Evolutionary conservation across 2,888 invertebrate species (phyloP), one percentile per base, ranked within the genome.

Genomic region (Tribolium freemani): DNA sequence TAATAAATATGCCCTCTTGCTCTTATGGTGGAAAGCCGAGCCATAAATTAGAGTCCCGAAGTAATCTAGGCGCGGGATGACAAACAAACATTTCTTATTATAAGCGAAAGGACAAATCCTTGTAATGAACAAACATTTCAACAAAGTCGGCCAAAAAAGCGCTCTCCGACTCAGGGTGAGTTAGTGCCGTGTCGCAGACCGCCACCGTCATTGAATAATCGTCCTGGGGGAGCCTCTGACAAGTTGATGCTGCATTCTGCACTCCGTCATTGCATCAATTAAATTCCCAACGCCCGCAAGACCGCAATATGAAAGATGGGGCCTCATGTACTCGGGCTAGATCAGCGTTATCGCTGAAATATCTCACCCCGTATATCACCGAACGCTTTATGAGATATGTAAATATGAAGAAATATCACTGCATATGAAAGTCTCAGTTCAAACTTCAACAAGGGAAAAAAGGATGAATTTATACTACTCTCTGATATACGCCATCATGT

Each of bases 341-440:
- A 80, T 79, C 79, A 78, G 82, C 78, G 77, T 74, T 16, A 16
- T 16, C 16, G 16, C 74, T 80, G 82, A 83, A 81, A 84, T 83
- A 84, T 84, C 79, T 81, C 79, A 74, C 77, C 73, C 78, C 82
- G 80, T 82, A 81, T 79, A 83, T 82, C 82, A 81, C 75, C 75
- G 73, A 31, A 20, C 77, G 78, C 78, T 83, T 84, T 84, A 84
- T 84, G 83, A 84, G 83, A 84, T 84, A 84, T 84, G 84, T 84
- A 84, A 84, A 84, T 84, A 84, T 81, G 83, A 79, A 82, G 82
- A 83, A 83, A 84, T 83, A 83, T 82, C 81, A 80, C 80, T 76
- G 82, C 79, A 83, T 84, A 84, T 83, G 83, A 83, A 80, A 84
- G 84, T 83, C 83, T 83, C 81, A 79, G 83, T 82, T 83, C 80